Evolutionary conservation across 2,797 vertebrate genomes (phyloP).

Genomic region (Hirundo rustica): DNA sequence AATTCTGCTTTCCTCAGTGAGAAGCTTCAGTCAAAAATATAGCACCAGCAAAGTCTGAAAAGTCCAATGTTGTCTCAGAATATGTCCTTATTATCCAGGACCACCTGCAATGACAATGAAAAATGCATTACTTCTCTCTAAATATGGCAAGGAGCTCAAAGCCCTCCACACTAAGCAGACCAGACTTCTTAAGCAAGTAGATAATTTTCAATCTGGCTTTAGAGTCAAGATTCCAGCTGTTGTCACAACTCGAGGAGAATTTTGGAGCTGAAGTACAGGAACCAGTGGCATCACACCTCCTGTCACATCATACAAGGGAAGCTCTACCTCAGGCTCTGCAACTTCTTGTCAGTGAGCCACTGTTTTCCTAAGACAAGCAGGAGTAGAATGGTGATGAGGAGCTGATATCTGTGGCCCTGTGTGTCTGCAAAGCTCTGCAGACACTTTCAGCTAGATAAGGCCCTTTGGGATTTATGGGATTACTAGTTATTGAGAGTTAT

Average conservation of each 20-base stretch:
- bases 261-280: background rate
- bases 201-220: background rate
- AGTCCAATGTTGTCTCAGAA: background rate
- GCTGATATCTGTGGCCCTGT: background rate
- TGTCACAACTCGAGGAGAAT: background rate
- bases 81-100: background rate
- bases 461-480: background rate
- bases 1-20: background rate
- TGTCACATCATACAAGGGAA: accelerated
- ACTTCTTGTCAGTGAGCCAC: background rate
- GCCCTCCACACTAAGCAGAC: background rate
- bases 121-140: background rate
- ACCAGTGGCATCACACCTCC: background rate
- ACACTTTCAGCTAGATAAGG: background rate
- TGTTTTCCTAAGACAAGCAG: background rate
- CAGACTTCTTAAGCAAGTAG: background rate
- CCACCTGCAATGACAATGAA: background rate
- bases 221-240: background rate
- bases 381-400: background rate
- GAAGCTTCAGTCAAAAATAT: background rate
- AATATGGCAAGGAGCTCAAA: background rate
- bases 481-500: slow-evolving; percentile 24
- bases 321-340: accelerated
- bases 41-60: background rate
- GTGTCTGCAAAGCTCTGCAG: background rate